Base-by-base conservation (phyloP, 2,797 vertebrate species). In the Gephyroberyx darwinii region DNA sequence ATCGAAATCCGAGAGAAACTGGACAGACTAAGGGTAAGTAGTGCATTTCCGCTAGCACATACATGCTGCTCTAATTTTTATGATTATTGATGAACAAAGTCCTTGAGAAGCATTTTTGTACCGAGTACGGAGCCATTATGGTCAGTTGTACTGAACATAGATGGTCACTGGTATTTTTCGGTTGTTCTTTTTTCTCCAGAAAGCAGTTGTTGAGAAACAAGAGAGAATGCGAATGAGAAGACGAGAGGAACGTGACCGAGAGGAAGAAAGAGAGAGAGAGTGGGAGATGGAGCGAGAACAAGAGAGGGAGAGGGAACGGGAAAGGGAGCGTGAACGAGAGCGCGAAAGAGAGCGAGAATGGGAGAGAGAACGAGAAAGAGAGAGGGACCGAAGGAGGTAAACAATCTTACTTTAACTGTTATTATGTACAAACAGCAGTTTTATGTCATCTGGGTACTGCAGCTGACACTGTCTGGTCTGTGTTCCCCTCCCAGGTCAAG, bases 1-100 rank as follows among this genome's bases (percentile, higher is more conserved):
- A 99, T 99, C 84, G 96, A 99, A 93, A 99, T 99, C 87, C 94
- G 98, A 48, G 98, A 99, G 90, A 99, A 99, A 80, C 95, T 99
- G 54, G 97, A 99, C 69, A 96, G 96, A 87, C 93, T 99, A 68
- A 94, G 96, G 94, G 98, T 99, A 75, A 85, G 80, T 0, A 8
- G 2, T 43, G 3, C 14, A 51, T n/a, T 39, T 53, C 13, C 13
- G 1, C 12, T 33, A 13, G 16, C 55, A 33, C 30, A n/a, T 30
- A 12, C 31, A 13, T 31, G 4, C 43, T 45, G 43, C 13, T 45
- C 14, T 45, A 16, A 45, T 45, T 45, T 16, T 5, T 45, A 43
- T 14, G 3, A 16, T 45, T 45, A 45, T 45, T 16, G 14, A 16
- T 16, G 13, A 45, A 5, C 43, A 45, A 45, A 4, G 5, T 45